Evolutionary conservation across 1,140 invertebrate species (phyloP).

Genomic region (Drosophila varians): DNA sequence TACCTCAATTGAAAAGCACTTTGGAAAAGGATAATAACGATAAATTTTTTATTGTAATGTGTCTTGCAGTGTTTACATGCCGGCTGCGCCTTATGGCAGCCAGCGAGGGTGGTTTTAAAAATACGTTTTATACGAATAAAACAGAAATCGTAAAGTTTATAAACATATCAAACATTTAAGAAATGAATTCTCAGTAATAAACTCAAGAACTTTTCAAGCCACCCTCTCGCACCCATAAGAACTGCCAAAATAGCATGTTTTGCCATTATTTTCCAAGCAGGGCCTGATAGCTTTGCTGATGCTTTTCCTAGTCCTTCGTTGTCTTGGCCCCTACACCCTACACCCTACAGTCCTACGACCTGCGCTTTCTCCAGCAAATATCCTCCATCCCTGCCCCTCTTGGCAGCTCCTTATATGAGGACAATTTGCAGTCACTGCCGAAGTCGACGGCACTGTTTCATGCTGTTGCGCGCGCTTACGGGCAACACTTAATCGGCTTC

Average conservation of each 20-base stretch:
- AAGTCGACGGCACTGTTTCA: constrained; percentile 43
- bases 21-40: constrained; percentile 74
- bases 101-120: constrained; percentile 25
- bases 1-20: constrained; percentile 79
- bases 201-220: background rate
- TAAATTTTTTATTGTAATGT: constrained; percentile 81
- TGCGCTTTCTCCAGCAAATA: background rate
- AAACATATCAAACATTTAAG: background rate
- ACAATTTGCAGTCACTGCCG: constrained; percentile 64
- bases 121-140: background rate
- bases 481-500: constrained; percentile 81
- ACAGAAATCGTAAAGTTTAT: background rate
- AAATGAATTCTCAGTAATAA: background rate
- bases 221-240: constrained; percentile 29
- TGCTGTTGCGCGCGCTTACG: constrained; percentile 76
- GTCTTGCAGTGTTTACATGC: constrained; percentile 77
- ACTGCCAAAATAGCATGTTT: constrained; percentile 72
- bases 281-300: constrained; percentile 34
- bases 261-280: constrained; percentile 69
- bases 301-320: constrained; percentile 31
- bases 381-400: background rate
- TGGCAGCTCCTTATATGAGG: constrained; percentile 25
- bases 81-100: constrained; percentile 47
- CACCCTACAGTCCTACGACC: background rate
- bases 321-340: constrained; percentile 1